Base-by-base conservation (phyloP, 2,888 invertebrate species). In the Crepidodera aurea region DNA sequence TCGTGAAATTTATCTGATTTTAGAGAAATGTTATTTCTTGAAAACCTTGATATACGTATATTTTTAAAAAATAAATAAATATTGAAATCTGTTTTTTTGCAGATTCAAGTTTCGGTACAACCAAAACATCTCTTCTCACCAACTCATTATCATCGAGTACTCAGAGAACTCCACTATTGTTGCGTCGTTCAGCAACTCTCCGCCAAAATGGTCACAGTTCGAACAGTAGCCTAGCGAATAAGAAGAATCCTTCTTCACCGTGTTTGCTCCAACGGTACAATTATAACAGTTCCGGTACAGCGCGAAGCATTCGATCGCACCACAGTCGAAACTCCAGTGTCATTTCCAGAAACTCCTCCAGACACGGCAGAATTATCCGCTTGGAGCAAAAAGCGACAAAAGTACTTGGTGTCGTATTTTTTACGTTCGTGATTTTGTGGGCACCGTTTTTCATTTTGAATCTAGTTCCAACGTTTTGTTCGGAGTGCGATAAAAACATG, bases 321-420 rank as follows among this genome's bases (percentile, higher is more conserved):
- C 91, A 91, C 78, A 90, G 90, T 8, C 84, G 92, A 56, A 92
- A 91, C 70, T 92, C 92, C 15, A 92, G 91, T 78, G 90, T 93
- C 0, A 89, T 92, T 51, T 92, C 92, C 4, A 83, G 92, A 57
- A 92, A 91, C 74, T 92, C 91, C 0, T 91, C 91, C 0, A 85
- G 93, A 0, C 93, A 93, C 75, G 93, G 93, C 0, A 84, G 93
- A 61, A 93, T 91, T 74, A 88, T 96, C 55, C 86, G 93, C 2
- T 85, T 95, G 54, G 96, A 98, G 79, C 96, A 97, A 78, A 97
- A 97, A 80, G 98, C 98, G 0, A 96, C 97, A 8, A 96, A 97
- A 83, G 97, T 96, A 2, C 83, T 96, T 15, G 96, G 96, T 1
- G 93, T 96, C 0, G 95, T 96, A 1, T 96, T 96, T 83, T 94